phyloP scores from a whole-genome alignment of 2,888 invertebrate genomes.

The Macrophya alboannulata region DNA sequence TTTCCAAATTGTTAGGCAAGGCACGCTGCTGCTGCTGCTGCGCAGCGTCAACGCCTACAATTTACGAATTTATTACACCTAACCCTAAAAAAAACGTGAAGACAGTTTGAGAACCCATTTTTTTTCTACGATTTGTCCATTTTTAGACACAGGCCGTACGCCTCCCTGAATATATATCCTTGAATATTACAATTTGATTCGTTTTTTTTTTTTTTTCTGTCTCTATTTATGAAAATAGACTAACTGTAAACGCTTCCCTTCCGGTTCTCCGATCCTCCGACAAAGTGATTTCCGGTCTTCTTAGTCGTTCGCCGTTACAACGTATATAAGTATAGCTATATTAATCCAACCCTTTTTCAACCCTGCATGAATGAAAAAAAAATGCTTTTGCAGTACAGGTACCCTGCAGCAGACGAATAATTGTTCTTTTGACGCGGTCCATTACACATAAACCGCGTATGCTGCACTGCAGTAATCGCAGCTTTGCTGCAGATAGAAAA shows the following conservation, averaged over 20 bases:
- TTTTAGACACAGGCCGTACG: background rate
- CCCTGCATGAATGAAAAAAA: background rate
- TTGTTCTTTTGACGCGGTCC: conserved; percentile 39
- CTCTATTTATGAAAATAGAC: background rate
- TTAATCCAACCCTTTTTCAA: background rate
- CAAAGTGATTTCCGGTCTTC: conserved; percentile 44
- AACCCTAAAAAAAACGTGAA: background rate
- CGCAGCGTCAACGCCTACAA: background rate
- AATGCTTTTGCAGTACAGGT: background rate
- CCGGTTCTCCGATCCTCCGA: conserved; percentile 49
- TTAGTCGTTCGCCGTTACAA: background rate
- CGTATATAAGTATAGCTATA: background rate
- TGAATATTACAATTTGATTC: background rate
- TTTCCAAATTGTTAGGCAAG: conserved; percentile 22
- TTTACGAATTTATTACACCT: conserved; percentile 30
- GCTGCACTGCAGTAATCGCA: background rate
- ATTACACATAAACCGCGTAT: background rate
- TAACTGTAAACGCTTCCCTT: background rate
- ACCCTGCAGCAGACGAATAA: conserved; percentile 18
- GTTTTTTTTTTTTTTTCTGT: conserved; percentile 7
- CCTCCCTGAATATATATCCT: background rate
- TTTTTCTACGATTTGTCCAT: background rate
- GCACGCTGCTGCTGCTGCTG: background rate
- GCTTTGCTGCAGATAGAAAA: background rate
- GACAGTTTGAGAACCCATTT: conserved; percentile 16